Base-by-base conservation (phyloP, 2,797 vertebrate species). In the Channa striata region DNA sequence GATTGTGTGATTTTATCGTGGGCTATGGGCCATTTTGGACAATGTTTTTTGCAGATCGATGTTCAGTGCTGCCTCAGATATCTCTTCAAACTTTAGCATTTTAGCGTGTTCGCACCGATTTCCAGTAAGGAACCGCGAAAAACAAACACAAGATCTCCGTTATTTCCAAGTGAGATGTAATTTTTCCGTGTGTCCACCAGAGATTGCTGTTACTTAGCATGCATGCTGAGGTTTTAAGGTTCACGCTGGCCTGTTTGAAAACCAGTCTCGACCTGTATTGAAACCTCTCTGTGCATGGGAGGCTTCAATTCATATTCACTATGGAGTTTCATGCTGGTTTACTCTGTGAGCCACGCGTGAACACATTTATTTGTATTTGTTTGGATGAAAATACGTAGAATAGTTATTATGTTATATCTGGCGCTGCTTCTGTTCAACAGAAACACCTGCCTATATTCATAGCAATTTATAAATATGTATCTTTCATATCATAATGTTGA, bases 281-380 rank as follows among this genome's bases (percentile, higher is more conserved):
- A 68, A 89, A 71, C 88, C 90, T 92, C 92, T 93, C 91, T 92
- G 93, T 93, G 92, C 92, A 93, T 93, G 92, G 90, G 93, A 92
- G 91, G 89, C 87, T 91, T 92, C 90, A 87, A 92, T 93, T 80
- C 89, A 89, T 72, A 82, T 77, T 71, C 82, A 77, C 86, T 82
- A 70, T 77, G 82, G 85, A 81, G 79, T 59, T 86, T 81, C 69
- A 61, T 79, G 30, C 49, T 10, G 84, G 85, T 67, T 82, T 52
- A 33, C 74, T 8, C 61, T 3, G 77, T 82, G 83, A 74, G 78
- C 82, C 65, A 8, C 11, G 62, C 39, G 84, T 78, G 76, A 70
- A 81, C 13, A 75, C 84, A 57, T 89, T 91, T 87, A 90, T 89
- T 90, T 88, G 57, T 88, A 89, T 89, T 91, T 69, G 83, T 92